Conservation (phyloP, 1,140 invertebrate species). For the Hestina assimilis region DNA sequence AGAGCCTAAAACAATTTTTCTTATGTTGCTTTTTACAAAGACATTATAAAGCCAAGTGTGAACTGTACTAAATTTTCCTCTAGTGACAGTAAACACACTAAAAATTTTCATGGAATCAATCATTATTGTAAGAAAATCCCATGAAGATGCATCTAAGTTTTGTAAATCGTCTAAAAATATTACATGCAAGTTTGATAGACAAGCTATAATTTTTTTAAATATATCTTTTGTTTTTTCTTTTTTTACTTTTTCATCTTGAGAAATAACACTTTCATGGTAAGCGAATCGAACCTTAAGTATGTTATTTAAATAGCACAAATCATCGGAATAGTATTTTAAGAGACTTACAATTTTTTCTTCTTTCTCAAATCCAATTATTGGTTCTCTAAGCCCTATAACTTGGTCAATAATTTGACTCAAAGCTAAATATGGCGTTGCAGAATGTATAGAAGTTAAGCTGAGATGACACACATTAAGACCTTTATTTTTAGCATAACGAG, state of each 20-base stretch:
- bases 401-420: constrained; percentile 66
- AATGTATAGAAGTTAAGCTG: constrained; percentile 64
- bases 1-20: constrained; percentile 57
- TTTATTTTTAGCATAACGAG: constrained; percentile 44
- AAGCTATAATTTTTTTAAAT: constrained; percentile 52
- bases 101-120: constrained; percentile 52
- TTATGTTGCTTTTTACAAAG: constrained; percentile 53
- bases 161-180: constrained; percentile 70
- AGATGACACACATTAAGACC: constrained; percentile 44
- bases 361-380: constrained; percentile 55
- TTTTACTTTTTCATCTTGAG: constrained; percentile 42
- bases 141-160: constrained; percentile 61
- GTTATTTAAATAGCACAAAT: constrained; percentile 67
- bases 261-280: constrained; percentile 53
- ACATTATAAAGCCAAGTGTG: constrained; percentile 60
- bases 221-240: constrained; percentile 57
- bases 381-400: constrained; percentile 56
- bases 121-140: constrained; percentile 62
- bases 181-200: constrained; percentile 39
- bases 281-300: constrained; percentile 68
- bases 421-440: constrained; percentile 66
- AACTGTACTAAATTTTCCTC: constrained; percentile 53
- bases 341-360: constrained; percentile 65
- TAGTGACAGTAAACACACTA: constrained; percentile 50
- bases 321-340: constrained; percentile 54